A percentile compares a stretch with the other conserved stretches of the same genome.
Conservation (phyloP, 2,888 invertebrate species). For the Exocentrus adspersus region DNA sequence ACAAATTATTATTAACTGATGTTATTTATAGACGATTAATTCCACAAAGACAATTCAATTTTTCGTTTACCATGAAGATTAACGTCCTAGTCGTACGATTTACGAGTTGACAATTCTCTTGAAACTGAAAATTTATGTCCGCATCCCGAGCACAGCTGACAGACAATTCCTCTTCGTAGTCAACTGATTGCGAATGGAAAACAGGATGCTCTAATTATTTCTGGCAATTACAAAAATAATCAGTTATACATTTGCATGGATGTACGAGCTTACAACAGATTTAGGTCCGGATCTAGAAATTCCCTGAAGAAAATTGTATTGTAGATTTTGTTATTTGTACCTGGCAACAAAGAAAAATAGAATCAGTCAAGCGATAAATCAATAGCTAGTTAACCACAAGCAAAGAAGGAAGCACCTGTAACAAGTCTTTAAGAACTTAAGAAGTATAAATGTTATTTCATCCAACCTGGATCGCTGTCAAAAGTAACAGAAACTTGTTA, state of each 20-base stretch:
- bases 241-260: background rate
- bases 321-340: no score
- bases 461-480: constrained; percentile 6
- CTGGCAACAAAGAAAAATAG: background rate
- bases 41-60: constrained; percentile 7
- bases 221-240: background rate
- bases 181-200: background rate
- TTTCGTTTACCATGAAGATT: constrained; percentile 1
- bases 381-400: no score
- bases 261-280: background rate
- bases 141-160: background rate
- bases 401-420: constrained; percentile 23
- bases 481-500: constrained; percentile 13
- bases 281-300: no score
- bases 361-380: constrained; percentile 5
- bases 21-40: background rate
- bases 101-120: background rate
- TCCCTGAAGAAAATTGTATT: no score
- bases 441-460: constrained; percentile 21
- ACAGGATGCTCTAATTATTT: background rate
- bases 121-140: background rate
- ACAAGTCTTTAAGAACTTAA: constrained; percentile 20
- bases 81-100: background rate
- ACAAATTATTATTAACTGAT: no score
- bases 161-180: constrained; percentile 1